Percentiles rank a stretch among this genome's conserved stretches.
These are phyloP conservation scores for Callitettix versicolor DNA, from an alignment of 1,140 invertebrate species.

Conservation along the genomic window DNA sequence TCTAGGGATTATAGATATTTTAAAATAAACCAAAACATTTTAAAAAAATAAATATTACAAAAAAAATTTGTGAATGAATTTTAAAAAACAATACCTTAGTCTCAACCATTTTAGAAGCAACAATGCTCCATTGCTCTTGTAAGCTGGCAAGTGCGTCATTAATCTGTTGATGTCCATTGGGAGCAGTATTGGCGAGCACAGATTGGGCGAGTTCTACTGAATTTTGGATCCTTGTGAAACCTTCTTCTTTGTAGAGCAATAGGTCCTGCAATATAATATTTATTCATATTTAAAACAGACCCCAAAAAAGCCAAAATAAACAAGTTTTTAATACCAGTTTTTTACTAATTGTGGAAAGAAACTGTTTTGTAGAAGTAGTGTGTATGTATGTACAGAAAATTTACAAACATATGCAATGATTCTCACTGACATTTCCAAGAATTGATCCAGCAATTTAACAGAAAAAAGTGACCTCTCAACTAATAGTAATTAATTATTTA, in stretches of 20 bases:
- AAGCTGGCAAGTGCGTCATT: slow-evolving; percentile 71
- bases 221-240: slow-evolving; percentile 73
- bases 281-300: not conserved
- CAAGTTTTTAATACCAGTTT: no score
- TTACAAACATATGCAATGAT: no score
- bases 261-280: slow-evolving; percentile 54
- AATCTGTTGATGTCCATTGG: slow-evolving; percentile 73
- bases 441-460: no score
- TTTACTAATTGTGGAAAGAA: not conserved
- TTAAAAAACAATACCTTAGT: slow-evolving; percentile 44
- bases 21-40: no score
- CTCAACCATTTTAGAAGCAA: slow-evolving; percentile 81
- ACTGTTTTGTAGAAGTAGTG: no score
- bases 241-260: slow-evolving; percentile 80
- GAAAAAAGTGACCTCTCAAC: no score
- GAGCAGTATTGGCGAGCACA: slow-evolving; percentile 86
- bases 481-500: not conserved
- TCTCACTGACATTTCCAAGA: no score
- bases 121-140: slow-evolving; percentile 80
- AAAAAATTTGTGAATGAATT: no score
- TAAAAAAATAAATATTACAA: no score
- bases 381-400: no score
- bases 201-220: slow-evolving; percentile 81
- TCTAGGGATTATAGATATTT: no score
- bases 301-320: no score